Evolutionary conservation across 1,140 invertebrate genomes (phyloP), one percentile per base, ranked within the genome.

Genomic region (Papilio polyxenes): DNA sequence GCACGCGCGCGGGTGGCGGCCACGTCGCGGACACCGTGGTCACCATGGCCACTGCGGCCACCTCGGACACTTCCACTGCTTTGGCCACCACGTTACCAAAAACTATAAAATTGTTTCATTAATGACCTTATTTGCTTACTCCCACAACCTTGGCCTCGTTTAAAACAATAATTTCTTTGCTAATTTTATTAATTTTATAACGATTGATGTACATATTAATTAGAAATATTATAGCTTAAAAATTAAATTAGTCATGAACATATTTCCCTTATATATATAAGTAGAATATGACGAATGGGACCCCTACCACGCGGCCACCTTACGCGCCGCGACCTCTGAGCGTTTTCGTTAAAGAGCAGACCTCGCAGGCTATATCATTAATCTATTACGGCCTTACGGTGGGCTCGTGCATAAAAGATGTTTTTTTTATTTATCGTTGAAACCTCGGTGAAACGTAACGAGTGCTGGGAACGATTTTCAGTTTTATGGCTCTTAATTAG

Each of bases 401-500:
- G 86, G 88, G 87, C 88, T 89, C 86, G 90, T 88, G 87, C 88
- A 90, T 87, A 87, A 88, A 85, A 84, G 86, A 88, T 85, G 84
- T 87, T 87, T 85, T 85, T 80, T 75, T 85, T 84, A 56, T 84
- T 83, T 80, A 84, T 87, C 86, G 84, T 85, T 85, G 85, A 76
- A 53, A 86, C 83, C 82, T 48, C 87, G 87, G 92, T 93, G 91
- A 92, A 92, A 92, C 90, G 87, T 89, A 89, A 90, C 86, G 88
- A 88, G 82, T 84, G 84, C 86, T 83, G 85, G 85, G 88, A 87
- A 86, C 88, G 89, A 90, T 91, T 89, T 92, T 92, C 87, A 89
- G 88, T 91, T 93, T 93, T 93, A 94, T 92, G 88, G 90, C 84
- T 88, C 89, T 92, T 94, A 93, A 94, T 94, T 93, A 93, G 91